Percentiles rank a stretch among this genome's conserved stretches.
Evolutionary conservation across 2,797 vertebrate species (phyloP).

Genomic region (Taeniopygia guttata): DNA sequence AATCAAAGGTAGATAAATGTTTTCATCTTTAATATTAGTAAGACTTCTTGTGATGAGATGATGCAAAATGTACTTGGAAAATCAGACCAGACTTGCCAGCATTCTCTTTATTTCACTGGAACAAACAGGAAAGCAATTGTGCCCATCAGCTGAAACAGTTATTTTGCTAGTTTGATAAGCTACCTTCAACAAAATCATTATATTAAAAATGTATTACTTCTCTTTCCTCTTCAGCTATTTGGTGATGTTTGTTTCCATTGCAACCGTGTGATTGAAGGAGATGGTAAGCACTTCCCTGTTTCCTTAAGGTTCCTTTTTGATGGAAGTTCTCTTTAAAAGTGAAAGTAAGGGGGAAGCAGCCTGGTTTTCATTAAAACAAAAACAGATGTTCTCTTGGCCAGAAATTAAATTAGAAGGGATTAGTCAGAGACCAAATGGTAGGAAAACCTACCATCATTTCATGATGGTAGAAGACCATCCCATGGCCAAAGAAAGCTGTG

Average conservation of each 20-base stretch:
- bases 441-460: not conserved
- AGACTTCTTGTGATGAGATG: not conserved
- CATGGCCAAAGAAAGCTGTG: not conserved
- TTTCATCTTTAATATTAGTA: not conserved
- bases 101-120: not conserved
- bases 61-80: not conserved
- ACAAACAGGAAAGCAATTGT: not conserved
- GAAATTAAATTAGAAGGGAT: not conserved
- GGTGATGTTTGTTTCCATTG: conserved; percentile 98
- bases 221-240: conserved; percentile 82
- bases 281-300: conserved; percentile 80
- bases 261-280: conserved; percentile 96
- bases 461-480: not conserved
- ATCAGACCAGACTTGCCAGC: not conserved
- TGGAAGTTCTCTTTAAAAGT: not conserved
- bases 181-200: not conserved
- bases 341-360: not conserved
- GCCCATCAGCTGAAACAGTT: not conserved
- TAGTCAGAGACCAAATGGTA: not conserved
- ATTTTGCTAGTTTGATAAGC: not conserved
- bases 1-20: not conserved
- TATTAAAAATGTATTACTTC: not conserved
- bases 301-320: not conserved
- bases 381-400: not conserved
- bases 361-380: not conserved